Evolutionary conservation across 2,797 vertebrate species (phyloP), one percentile per base, ranked within the genome.

Genomic region (Sebastes reedi): DNA sequence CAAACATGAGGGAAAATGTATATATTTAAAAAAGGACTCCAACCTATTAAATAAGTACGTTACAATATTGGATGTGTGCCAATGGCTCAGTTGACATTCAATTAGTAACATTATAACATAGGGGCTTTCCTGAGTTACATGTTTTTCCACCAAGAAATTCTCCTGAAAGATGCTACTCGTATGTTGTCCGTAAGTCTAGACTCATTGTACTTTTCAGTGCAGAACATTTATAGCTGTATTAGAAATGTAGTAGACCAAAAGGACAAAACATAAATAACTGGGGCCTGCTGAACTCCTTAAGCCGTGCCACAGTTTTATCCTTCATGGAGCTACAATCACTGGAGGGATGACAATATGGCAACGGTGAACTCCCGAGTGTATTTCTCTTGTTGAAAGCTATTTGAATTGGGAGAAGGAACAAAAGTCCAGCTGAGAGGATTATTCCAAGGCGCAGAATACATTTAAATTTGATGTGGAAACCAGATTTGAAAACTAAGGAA

Each of bases 381-480:
- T 67, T 59, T 82, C 77, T 65, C 0, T 11, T 76, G 83, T 69
- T 89, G 89, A 92, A 79, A 90, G 76, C 62, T 82, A 61, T 90
- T 89, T 88, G 83, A 86, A 83, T 82, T 74, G 64, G 71, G 62
- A 86, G 50, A 67, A 4, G 71, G 84, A 79, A 75, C 67, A 73
- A n/a, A 79, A 81, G 54, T 89, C 85, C 82, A 85, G 74, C 75
- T 67, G 87, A 85, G 78, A 79, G 66, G 77, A 84, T 84, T 80
- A 82, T 68, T 88, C 84, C 82, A 79, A 86, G 75, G 68, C 60
- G 67, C 55, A 66, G 83, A 88, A 84, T 59, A 79, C 68, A 81
- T 87, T 76, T 64, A 68, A 75, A 76, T 79, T 27, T 85, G 70
- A 92, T 93, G 81, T 80, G 67, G 70, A 91, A 90, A 92, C 75